Base-by-base conservation (phyloP, 2,888 invertebrate species). In the Lasioglossum figueresi region DNA sequence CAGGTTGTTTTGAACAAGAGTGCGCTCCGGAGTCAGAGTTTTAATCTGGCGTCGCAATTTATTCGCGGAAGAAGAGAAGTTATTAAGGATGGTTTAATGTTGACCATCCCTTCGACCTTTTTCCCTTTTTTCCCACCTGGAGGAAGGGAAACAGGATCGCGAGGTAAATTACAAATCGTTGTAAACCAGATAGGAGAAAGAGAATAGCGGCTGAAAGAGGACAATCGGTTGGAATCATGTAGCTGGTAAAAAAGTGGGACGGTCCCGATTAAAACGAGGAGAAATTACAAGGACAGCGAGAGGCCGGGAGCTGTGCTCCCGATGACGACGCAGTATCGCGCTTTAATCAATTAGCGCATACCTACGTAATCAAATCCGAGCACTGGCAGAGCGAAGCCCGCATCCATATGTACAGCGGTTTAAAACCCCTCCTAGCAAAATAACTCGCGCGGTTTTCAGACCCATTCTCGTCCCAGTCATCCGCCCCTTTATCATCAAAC, bases 341-440 rank as follows among this genome's bases (percentile, higher is more conserved):
- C 91, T 93, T 93, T 94, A 94, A 94, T 93, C 92, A 93, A 93
- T 94, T 93, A 94, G 88, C 89, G 89, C 85, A 89, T 90, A 91
- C 88, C 90, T 89, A 83, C 86, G 85, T 92, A 93, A 93, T 93
- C 91, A 91, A 93, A 93, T 93, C 91, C 89, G 89, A 88, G 87
- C 86, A 71, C 87, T 80, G 86, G 85, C 87, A 79, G 86, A 82
- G 79, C 80, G 86, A 75, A 84, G 79, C 82, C 90, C 90, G 88
- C 91, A 88, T 91, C 92, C 93, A 93, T 93, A 92, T 91, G 92
- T 88, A 88, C 87, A 80, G 91, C 86, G 93, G 93, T 93, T 93
- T 92, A 90, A 91, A 93, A 87, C 88, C 88, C 87, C 87, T 81
- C 80, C 87, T 83, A 78, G 84, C 75, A 87, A 91, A 91, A 91